phyloP scores from a whole-genome alignment of 1,140 invertebrate species.

The Meloidogyne chitwoodi region DNA sequence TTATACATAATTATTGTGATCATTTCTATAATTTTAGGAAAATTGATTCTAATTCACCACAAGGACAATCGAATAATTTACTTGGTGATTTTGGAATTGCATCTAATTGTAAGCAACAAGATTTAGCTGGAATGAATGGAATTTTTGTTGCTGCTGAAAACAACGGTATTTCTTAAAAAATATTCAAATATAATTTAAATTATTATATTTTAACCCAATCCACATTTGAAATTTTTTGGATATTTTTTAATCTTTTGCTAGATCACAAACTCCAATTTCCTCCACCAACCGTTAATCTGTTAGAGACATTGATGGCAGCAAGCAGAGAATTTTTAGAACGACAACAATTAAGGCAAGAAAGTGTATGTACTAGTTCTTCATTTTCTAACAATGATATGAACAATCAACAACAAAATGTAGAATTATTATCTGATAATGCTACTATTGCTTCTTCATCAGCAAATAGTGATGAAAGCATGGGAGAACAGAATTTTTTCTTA shows the following conservation, averaged over 20 bases:
- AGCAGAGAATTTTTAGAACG: slow-evolving; percentile 7
- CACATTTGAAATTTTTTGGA: background rate
- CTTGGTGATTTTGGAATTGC: background rate
- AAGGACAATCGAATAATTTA: background rate
- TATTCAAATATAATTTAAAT: background rate
- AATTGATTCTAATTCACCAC: background rate
- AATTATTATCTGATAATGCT: background rate
- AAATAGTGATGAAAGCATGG: background rate
- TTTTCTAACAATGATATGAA: background rate
- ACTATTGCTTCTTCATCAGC: background rate
- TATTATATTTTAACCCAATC: too few species aligned
- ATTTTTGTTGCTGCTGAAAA: background rate
- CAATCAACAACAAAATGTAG: background rate
- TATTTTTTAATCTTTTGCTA: background rate
- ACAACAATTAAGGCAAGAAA: background rate
- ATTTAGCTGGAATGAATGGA: background rate
- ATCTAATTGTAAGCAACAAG: background rate
- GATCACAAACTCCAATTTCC: slow-evolving; percentile 3
- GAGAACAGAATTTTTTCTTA: background rate
- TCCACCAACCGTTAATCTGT: background rate
- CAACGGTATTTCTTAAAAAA: background rate
- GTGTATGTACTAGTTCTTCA: background rate
- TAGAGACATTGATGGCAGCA: slow-evolving; percentile 14
- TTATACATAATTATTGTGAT: background rate
- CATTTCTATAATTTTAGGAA: background rate